Evolutionary conservation across 2,797 vertebrate species (phyloP).

Genomic region (Onychomys torridus): DNA sequence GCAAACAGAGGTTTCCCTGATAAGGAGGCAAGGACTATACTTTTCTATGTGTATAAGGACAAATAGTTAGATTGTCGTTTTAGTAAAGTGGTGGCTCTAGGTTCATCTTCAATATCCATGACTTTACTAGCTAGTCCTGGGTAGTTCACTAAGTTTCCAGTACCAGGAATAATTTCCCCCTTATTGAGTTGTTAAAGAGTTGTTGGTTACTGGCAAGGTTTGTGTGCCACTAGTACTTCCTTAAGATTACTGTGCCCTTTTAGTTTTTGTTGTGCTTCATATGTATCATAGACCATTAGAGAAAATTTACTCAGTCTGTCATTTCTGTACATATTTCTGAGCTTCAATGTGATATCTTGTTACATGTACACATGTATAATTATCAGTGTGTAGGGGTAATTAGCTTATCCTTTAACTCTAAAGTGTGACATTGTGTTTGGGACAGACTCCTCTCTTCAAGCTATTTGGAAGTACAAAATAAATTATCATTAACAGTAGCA

Average conservation of each 20-base stretch:
- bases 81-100: neutral
- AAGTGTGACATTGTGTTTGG: neutral
- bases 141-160: neutral
- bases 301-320: neutral
- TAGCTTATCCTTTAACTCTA: neutral
- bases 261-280: neutral
- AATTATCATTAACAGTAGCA: neutral
- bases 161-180: neutral
- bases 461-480: neutral
- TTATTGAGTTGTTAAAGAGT: neutral
- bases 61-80: neutral
- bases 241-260: neutral
- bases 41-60: neutral
- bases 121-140: neutral
- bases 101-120: neutral
- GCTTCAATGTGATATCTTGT: neutral
- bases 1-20: neutral
- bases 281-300: neutral
- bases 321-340: neutral
- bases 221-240: neutral
- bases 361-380: neutral
- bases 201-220: neutral
- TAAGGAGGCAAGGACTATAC: neutral
- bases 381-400: neutral
- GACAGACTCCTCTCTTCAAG: neutral